A percentile compares a stretch with the other conserved stretches of the same genome.
Conservation (phyloP, 1,140 invertebrate genomes). For the silkworm (Bombyx mori) region DNA sequence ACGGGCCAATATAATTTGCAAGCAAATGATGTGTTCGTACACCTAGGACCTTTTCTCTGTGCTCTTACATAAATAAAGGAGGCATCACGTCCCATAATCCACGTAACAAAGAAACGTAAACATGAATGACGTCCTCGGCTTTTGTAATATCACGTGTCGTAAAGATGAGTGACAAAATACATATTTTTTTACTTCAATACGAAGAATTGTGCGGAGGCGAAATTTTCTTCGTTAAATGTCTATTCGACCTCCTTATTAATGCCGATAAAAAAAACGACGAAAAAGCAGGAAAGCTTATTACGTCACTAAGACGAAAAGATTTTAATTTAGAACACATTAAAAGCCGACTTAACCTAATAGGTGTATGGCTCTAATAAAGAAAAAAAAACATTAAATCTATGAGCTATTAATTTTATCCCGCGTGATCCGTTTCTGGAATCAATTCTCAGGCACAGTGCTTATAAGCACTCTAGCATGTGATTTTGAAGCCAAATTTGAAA, state of each 20-base stretch:
- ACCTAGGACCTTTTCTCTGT: constrained; percentile 27
- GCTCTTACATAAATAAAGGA: constrained; percentile 46
- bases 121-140: constrained; percentile 49
- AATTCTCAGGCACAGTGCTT: no score
- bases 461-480: no score
- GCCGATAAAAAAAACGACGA: not conserved
- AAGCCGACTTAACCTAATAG: no score
- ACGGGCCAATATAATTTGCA: constrained; percentile 46
- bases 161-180: constrained; percentile 42
- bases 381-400: no score
- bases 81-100: constrained; percentile 60
- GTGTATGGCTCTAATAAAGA: no score
- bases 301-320: no score
- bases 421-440: no score
- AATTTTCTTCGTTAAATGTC: constrained; percentile 7
- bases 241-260: not conserved
- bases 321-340: no score
- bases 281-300: not conserved
- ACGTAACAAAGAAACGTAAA: constrained; percentile 53
- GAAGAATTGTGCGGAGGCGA: constrained; percentile 7
- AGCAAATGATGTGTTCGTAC: constrained; percentile 31
- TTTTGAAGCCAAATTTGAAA: no score
- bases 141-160: constrained; percentile 41
- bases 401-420: no score
- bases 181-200: constrained; percentile 14